These are phyloP conservation scores for Montipora sp. DNA, from an alignment of 64 coral and sea anemone genomes.

Conservation along the genomic window DNA sequence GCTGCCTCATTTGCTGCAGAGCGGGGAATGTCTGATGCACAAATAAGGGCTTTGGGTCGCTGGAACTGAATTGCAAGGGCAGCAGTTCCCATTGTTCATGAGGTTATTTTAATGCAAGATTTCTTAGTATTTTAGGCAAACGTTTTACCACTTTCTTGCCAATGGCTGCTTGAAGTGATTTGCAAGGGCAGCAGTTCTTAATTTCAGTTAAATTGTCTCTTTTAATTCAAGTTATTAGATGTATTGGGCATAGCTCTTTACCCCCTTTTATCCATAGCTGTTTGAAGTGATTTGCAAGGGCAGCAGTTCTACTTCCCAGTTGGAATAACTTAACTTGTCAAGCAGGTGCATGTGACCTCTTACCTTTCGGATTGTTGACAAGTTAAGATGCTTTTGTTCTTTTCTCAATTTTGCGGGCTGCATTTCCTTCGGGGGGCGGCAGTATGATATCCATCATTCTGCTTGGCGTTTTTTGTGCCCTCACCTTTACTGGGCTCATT, in stretches of 20 bases:
- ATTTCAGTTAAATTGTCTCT: conserved; percentile 13
- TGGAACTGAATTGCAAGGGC: conserved; percentile 26
- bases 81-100: neutral
- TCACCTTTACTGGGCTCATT: neutral
- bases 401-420: neutral
- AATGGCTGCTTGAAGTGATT: neutral
- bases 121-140: no score
- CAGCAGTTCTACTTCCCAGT: neutral
- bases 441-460: conserved; percentile 9
- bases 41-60: conserved; percentile 42
- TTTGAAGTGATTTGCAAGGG: conserved; percentile 10
- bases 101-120: neutral
- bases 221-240: neutral
- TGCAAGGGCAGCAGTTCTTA: conserved; percentile 2
- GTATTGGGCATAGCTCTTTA: neutral
- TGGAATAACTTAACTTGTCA: no score
- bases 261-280: neutral
- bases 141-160: neutral
- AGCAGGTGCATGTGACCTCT: conserved; percentile 7
- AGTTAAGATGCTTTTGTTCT: neutral
- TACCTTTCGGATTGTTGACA: conserved; percentile 1
- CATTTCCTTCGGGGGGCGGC: neutral
- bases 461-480: conserved; percentile 8
- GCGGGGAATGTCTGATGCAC: conserved; percentile 57
- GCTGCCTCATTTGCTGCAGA: conserved; percentile 59